Conservation (phyloP, 1,140 invertebrate genomes). For the Hylaeus anthracinus region DNA sequence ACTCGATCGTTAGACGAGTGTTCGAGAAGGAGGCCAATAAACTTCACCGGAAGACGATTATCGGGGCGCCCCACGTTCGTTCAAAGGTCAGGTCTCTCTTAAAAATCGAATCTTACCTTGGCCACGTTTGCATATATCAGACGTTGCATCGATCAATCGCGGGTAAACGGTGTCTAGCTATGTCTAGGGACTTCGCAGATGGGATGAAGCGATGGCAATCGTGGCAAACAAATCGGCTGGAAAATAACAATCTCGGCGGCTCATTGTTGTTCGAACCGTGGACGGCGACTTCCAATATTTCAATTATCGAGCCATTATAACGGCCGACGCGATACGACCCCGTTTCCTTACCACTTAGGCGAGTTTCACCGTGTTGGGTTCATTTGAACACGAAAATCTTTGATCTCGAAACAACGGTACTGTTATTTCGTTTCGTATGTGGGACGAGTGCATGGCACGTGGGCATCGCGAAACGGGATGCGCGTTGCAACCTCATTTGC, state of each 20-base stretch:
- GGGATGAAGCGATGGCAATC: neutral
- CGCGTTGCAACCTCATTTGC: constrained; percentile 52
- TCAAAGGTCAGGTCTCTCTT: neutral
- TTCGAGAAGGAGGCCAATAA: neutral
- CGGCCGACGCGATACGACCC: constrained; percentile 9
- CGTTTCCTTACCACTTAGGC: constrained; percentile 2
- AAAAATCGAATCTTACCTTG: neutral
- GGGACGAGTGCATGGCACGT: constrained; percentile 52
- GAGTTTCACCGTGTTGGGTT: neutral
- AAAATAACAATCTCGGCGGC: constrained; percentile 16
- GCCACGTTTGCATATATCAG: neutral
- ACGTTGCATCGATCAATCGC: constrained; percentile 20
- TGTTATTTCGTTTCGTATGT: constrained; percentile 57
- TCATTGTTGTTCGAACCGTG: neutral
- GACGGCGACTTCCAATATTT: constrained; percentile 19
- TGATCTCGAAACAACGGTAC: constrained; percentile 52
- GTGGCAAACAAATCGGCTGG: constrained; percentile 11
- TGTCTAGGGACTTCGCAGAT: no score
- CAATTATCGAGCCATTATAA: constrained; percentile 11
- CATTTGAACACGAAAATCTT: constrained; percentile 20
- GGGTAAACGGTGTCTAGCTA: no score
- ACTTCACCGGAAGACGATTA: constrained; percentile 24
- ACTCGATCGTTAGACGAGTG: neutral
- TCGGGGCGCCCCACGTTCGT: neutral
- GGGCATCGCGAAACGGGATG: constrained; percentile 52